Conservation (phyloP, 2,113 vertebrate genomes). For the Seriola quinqueradiata region DNA sequence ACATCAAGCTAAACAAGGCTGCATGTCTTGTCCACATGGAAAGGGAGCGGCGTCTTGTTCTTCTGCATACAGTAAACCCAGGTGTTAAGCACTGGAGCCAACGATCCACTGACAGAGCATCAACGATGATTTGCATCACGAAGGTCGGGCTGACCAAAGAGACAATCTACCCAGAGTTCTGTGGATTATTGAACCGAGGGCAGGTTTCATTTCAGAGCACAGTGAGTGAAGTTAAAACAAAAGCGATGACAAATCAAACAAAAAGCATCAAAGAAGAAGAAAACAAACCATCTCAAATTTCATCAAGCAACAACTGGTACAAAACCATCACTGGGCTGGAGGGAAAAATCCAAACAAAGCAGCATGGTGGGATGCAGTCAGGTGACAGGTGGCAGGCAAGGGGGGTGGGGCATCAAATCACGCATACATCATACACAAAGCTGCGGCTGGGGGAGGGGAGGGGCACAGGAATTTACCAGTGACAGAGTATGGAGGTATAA, state of each 20-base stretch:
- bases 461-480: slow-evolving; percentile 39
- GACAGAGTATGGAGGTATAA: not conserved
- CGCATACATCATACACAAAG: slow-evolving; percentile 3
- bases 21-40: not conserved
- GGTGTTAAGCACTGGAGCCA: not conserved
- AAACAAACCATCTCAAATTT: slow-evolving; percentile 23
- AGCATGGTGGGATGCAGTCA: slow-evolving; percentile 12
- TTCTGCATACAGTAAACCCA: not conserved
- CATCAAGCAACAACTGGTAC: slow-evolving; percentile 21
- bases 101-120: not conserved
- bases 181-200: not conserved
- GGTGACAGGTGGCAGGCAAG: not conserved
- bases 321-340: slow-evolving; percentile 43
- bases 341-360: slow-evolving; percentile 29
- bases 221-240: slow-evolving; percentile 28
- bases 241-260: slow-evolving; percentile 28
- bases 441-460: not conserved
- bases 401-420: slow-evolving; percentile 12
- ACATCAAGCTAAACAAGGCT: not conserved
- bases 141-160: slow-evolving; percentile 17
- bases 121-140: not conserved
- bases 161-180: slow-evolving; percentile 22
- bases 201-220: slow-evolving; percentile 9
- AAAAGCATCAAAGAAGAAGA: slow-evolving; percentile 45
- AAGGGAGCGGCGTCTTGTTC: not conserved